Percentiles rank a stretch among this genome's conserved stretches.
phyloP scores from a whole-genome alignment of 1,140 invertebrate genomes.

The Nephila pilipes region DNA sequence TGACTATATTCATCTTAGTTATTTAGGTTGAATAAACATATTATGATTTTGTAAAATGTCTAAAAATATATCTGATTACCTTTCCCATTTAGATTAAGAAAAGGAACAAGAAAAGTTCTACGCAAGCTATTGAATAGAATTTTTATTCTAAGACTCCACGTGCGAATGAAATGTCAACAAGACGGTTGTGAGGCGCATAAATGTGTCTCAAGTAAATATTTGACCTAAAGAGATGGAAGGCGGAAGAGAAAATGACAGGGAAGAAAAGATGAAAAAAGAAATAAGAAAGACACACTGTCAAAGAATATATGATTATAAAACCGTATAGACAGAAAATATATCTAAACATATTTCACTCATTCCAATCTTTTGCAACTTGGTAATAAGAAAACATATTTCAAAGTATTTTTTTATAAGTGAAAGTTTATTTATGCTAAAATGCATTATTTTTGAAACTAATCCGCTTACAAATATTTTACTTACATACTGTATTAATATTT shows the following conservation, averaged over 20 bases:
- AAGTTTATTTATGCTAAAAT: background rate
- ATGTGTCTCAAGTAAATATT: conserved; percentile 34
- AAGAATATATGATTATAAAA: conserved; percentile 32
- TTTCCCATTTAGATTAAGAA: background rate
- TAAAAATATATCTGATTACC: conserved; percentile 8
- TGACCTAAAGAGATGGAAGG: conserved; percentile 34
- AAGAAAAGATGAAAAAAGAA: background rate
- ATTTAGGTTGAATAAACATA: background rate
- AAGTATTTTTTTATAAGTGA: background rate
- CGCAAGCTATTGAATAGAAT: background rate
- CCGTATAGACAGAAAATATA: conserved; percentile 22
- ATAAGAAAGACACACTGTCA: background rate
- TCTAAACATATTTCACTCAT: background rate
- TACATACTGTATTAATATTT: too few relatives aligned
- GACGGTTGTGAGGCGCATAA: conserved; percentile 6
- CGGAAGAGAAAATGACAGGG: conserved; percentile 17
- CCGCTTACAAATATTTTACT: too few relatives aligned
- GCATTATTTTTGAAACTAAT: background rate
- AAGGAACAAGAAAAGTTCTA: background rate
- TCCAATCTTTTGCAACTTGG: background rate
- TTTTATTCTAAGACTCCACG: background rate
- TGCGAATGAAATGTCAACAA: conserved; percentile 33
- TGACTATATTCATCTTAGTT: background rate
- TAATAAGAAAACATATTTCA: background rate
- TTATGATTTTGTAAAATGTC: background rate